Evolutionary conservation across 1,140 invertebrate genomes (phyloP), one percentile per base, ranked within the genome.

Genomic region (Helicoverpa zea): DNA sequence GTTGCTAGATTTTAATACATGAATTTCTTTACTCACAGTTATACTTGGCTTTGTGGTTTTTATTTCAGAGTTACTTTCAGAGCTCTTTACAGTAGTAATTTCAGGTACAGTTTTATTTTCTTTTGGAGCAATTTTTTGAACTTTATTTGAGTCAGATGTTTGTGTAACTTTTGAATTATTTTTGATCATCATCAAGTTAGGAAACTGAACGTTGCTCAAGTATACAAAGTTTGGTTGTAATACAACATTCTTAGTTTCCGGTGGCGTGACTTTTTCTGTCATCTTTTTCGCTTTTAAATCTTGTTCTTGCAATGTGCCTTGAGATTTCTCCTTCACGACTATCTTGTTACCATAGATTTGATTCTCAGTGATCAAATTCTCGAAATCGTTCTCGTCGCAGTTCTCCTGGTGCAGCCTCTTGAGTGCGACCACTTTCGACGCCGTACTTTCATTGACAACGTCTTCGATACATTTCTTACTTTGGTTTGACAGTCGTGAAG

Each of bases 301-400:
- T 86, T 93, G 90, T 63, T 94, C 91, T 84, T 93, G 92, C 51
- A 82, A 86, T n/a, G 89, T 94, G 23, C 91, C 93, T 85, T 94
- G 93, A 35, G 90, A 92, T 80, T 95, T 95, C 91, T 95, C 94
- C 91, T 95, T 95, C 86, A 95, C 94, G 86, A 95, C 94, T 88
- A 95, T 95, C 88, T 95, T 95, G 66, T 95, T 94, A 51, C 94
- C 95, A 87, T 95, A 95, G 75, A 95, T 95, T 90, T 95, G 95
- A 89, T 95, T 95, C 88, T 95, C 95, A 3, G 95, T 95, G 35
- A 95, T 95, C 79, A 95, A 89, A 87, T 95, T 95, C 84, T 95
- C 95, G 83, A 95, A 95, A 81, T 95, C 95, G 80, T 95, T 95
- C 83, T 95, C 94, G 81, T 95, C 95, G 79, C 89, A 93, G 79